These are phyloP conservation scores for Diabrotica balteata DNA, from an alignment of 2,888 invertebrate genomes.

Conservation along the genomic window DNA sequence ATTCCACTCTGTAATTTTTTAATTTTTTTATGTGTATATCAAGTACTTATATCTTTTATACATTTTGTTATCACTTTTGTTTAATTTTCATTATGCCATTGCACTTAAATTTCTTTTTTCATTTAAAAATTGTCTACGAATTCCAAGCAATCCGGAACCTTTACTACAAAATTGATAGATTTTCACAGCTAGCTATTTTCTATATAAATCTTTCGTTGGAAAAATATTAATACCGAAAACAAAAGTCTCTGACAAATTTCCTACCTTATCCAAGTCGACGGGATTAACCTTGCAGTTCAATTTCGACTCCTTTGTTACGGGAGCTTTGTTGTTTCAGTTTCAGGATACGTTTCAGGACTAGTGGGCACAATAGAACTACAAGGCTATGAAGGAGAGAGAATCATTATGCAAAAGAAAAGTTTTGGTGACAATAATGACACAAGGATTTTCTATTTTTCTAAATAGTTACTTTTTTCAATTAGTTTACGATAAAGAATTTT, in stretches of 20 bases:
- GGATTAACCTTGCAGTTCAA: constrained; percentile 13
- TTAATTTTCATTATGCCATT: no score
- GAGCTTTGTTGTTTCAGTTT: constrained; percentile 14
- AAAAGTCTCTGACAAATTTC: constrained; percentile 10
- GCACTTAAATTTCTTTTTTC: no score
- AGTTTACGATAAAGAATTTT: not conserved
- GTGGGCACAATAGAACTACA: not conserved
- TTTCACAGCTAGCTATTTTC: no score
- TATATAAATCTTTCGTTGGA: not conserved
- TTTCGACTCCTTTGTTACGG: constrained; percentile 15
- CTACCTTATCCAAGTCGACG: constrained; percentile 8
- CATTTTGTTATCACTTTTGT: no score
- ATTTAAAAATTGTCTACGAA: no score
- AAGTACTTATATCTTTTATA: no score
- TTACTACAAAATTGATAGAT: no score
- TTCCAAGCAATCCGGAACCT: no score
- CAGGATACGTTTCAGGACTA: constrained; percentile 9
- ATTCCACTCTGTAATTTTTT: no score
- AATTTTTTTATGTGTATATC: no score
- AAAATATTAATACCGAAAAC: constrained; percentile 1
- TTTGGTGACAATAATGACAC: not conserved
- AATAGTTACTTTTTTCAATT: no score
- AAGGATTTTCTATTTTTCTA: no score
- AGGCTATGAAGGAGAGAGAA: not conserved
- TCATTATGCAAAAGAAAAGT: not conserved